Percentiles rank a stretch among this genome's conserved stretches.
Conservation (phyloP, 2,113 vertebrate genomes). For the Myotis yumanensis region DNA sequence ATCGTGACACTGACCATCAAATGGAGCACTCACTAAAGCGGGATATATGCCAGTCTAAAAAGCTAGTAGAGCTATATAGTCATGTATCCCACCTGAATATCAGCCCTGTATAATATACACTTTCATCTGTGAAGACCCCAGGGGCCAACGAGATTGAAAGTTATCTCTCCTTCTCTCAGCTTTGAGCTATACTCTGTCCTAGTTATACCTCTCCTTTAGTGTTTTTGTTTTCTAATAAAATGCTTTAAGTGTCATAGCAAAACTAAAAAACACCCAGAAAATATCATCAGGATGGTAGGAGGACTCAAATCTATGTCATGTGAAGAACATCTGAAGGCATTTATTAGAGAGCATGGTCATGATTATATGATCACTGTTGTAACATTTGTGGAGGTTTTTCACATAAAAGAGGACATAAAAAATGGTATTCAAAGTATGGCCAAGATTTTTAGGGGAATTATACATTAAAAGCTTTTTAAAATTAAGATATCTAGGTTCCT, state of each 20-base stretch:
- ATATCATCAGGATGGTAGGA: neutral
- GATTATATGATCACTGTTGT: neutral
- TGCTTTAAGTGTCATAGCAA: conserved; percentile 50
- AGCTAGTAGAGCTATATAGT: neutral
- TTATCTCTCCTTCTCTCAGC: conserved; percentile 39
- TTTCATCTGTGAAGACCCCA: conserved; percentile 37
- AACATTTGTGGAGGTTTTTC: conserved; percentile 6
- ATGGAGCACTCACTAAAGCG: neutral
- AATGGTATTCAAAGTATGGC: neutral
- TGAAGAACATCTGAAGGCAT: neutral
- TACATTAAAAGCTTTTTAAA: neutral
- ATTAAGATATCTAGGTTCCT: neutral
- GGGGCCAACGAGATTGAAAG: conserved; percentile 27
- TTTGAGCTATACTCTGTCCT: conserved; percentile 44
- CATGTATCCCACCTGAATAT: neutral
- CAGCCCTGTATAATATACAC: neutral
- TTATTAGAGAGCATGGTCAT: neutral
- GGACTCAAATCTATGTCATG: neutral
- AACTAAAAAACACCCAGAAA: conserved; percentile 24
- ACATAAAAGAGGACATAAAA: conserved; percentile 40
- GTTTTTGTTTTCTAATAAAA: conserved; percentile 62
- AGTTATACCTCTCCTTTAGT: conserved; percentile 49
- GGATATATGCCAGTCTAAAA: neutral
- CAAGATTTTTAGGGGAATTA: neutral
- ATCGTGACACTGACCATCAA: neutral